Conservation (phyloP, 37 sponge, comb jelly and placozoan genomes). For the Cliona cf. orientalis region DNA sequence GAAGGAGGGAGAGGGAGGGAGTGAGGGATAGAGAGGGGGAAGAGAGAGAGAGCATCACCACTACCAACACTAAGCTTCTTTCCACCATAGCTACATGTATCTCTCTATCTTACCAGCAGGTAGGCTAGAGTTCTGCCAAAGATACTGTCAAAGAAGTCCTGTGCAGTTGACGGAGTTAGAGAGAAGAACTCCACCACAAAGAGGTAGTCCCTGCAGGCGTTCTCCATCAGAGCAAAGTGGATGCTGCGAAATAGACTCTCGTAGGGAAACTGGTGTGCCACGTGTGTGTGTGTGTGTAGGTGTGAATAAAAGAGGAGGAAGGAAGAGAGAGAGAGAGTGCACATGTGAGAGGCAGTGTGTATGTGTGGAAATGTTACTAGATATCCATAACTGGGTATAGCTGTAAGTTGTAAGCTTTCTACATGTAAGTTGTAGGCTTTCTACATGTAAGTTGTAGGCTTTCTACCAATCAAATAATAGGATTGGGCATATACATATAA, state of each 20-base stretch:
- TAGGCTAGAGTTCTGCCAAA: slow-evolving; percentile 82
- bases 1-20: background rate
- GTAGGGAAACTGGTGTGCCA: slow-evolving; percentile 72
- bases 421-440: too few relatives aligned
- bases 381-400: too few relatives aligned
- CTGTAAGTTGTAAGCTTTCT: too few relatives aligned
- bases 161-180: slow-evolving; percentile 67
- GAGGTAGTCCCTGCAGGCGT: slow-evolving; percentile 91
- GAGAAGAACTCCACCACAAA: slow-evolving; percentile 97
- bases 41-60: background rate
- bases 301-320: slow-evolving; percentile 7
- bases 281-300: background rate
- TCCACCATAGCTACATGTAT: background rate
- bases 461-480: too few relatives aligned
- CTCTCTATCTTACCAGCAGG: slow-evolving; percentile 54
- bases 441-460: too few relatives aligned
- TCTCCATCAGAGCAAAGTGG: slow-evolving; percentile 95
- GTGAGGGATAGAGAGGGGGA: background rate
- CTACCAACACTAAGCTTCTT: background rate
- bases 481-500: too few relatives aligned
- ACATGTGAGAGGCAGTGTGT: too few relatives aligned
- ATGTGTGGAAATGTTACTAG: too few relatives aligned
- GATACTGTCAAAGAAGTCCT: slow-evolving; percentile 84
- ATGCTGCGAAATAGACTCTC: slow-evolving; percentile 92
- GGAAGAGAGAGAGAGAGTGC: background rate